These are phyloP conservation scores for Oreortyx pictus DNA, from an alignment of 2,797 vertebrate species.

Conservation along the genomic window DNA sequence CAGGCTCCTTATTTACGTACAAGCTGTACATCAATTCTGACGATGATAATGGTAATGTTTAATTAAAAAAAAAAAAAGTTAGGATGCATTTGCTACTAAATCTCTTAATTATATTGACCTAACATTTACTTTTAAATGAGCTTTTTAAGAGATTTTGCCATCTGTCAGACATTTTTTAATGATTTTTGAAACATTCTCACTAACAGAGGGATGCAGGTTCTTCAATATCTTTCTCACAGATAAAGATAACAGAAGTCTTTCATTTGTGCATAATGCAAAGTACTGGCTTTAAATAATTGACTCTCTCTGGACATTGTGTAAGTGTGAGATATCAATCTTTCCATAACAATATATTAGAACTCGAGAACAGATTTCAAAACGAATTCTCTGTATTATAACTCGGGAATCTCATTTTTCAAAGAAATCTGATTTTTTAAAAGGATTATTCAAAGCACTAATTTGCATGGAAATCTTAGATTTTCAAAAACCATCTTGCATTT, in stretches of 20 bases:
- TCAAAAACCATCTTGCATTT: not conserved
- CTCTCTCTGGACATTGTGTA: not conserved
- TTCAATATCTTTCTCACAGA: constrained; percentile 4
- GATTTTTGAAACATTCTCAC: constrained; percentile 29
- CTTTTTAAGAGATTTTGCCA: constrained; percentile 21
- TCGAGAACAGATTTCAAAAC: not conserved
- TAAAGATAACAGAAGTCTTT: constrained; percentile 27
- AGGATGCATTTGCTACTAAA: constrained; percentile 10
- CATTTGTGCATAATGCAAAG: not conserved
- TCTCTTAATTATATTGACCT: constrained; percentile 64
- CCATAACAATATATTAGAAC: not conserved
- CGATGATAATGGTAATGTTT: not conserved
- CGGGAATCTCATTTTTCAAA: not conserved
- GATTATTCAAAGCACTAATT: not conserved
- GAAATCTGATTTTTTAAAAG: not conserved
- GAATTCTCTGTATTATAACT: not conserved
- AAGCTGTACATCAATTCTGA: not conserved
- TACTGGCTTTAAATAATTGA: constrained; percentile 33
- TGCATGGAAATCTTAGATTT: not conserved
- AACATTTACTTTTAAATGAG: constrained; percentile 56
- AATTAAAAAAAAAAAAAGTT: not conserved
- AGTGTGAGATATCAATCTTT: not conserved
- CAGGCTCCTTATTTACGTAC: not conserved
- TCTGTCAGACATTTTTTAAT: constrained; percentile 45
- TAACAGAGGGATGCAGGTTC: not conserved